Base-by-base conservation (phyloP, 2,888 invertebrate species). In the Chrysotoxum bicinctum region DNA sequence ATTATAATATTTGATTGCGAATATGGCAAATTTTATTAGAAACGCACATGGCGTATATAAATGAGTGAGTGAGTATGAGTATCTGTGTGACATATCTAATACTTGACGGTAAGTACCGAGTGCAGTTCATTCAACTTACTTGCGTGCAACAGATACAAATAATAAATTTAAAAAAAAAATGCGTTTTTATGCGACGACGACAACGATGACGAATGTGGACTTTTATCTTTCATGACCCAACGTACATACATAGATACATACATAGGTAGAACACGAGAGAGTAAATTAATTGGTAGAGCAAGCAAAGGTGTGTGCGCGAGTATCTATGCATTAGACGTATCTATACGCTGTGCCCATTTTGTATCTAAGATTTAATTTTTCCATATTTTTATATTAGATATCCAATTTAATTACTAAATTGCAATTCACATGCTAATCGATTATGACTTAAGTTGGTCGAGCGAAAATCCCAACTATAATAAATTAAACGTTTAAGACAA, bases 1-100 rank as follows among this genome's bases (percentile, higher is more conserved):
- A 78, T 83, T 78, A 82, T 73, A 77, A 62, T 35, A 60, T 79
- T 74, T 50, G 60, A 74, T 60, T 26, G n/a, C 23, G 48, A 72
- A 66, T 66, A 73, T 69, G 23, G 30, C 10, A 56, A 37, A 40
- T 21, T 52, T 35, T 37, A 80, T 40, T 64, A 45, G 32, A 43
- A n/a, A 12, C 45, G 52, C 35, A 35, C 19, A 54, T 54, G 12
- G 14, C 45, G 16, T 43, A n/a, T 16, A 16, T 5, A 5, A 5
- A 26, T 68, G 12, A 26, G 48, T 56, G 40, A 30, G 32, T 43
- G 43, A 60, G 64, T 9, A 6, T 19, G 54, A 19, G 32, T 83
- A 83, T 83, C 74, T 69, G 60, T 83, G 83, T 83, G 83, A 83
- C 83, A 83, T 83, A n/a, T n/a, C n/a, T n/a, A 78, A 83, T 83